Conservation (phyloP, 2,113 vertebrate species). For the Campylomormyrus numenius region DNA sequence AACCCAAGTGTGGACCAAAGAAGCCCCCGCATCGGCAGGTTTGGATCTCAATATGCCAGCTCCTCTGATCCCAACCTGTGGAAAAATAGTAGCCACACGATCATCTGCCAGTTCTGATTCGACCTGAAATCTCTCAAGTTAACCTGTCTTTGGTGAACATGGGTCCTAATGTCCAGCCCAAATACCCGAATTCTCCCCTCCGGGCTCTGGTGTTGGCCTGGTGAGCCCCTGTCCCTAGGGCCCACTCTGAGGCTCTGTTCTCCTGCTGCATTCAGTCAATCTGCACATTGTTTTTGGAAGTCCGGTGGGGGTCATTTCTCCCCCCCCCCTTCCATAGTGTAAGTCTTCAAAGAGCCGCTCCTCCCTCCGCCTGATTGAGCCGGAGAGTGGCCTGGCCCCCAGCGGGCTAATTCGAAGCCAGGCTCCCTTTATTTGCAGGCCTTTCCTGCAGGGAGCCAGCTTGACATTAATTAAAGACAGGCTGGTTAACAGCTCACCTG, state of each 20-base stretch:
- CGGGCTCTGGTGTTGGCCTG: neutral
- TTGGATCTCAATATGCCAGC: neutral
- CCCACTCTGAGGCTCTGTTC: conserved; percentile 24
- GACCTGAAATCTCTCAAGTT: neutral
- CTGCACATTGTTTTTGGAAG: conserved; percentile 44
- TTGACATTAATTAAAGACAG: conserved; percentile 44
- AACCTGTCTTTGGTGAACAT: neutral
- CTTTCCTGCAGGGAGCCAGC: conserved; percentile 39
- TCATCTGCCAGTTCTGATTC: neutral
- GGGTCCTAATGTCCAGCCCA: neutral
- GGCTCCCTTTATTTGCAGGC: conserved; percentile 43
- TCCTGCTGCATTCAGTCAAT: conserved; percentile 34
- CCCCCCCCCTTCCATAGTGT: conserved; percentile 44
- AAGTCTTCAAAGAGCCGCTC: conserved; percentile 50
- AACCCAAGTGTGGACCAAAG: neutral
- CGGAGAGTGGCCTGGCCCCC: conserved; percentile 43
- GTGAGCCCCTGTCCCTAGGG: conserved; percentile 14
- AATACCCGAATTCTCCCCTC: neutral
- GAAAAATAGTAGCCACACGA: neutral
- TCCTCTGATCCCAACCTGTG: neutral
- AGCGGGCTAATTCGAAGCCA: conserved; percentile 55
- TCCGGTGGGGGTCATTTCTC: conserved; percentile 47
- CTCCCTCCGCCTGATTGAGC: conserved; percentile 36
- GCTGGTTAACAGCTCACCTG: conserved; percentile 50
- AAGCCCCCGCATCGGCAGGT: neutral